Conservation (phyloP, 2,888 invertebrate species). For the Drosophila sordidula region DNA sequence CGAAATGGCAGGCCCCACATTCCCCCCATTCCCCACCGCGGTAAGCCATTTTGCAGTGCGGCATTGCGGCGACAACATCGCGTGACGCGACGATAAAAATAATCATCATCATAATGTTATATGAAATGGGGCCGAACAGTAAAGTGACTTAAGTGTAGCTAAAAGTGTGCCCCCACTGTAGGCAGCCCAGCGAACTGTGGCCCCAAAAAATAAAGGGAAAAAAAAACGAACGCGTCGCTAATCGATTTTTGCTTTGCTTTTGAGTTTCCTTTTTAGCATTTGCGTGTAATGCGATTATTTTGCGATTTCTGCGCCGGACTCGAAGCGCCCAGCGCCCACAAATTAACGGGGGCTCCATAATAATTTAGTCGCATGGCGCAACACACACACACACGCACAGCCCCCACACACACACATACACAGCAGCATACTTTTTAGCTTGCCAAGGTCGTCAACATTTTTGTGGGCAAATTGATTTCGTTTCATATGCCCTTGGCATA, state of each 20-base stretch:
- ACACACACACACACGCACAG: conserved; percentile 13
- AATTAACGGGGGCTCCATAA: conserved; percentile 74
- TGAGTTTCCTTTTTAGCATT: conserved; percentile 20
- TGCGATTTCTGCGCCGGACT: conserved; percentile 53
- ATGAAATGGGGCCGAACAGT: conserved; percentile 39
- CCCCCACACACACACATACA: neutral
- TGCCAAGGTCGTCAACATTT: conserved; percentile 48
- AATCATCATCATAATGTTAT: conserved; percentile 68
- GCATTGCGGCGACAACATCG: conserved; percentile 75
- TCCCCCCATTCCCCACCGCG: neutral
- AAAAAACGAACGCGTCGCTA: conserved; percentile 32
- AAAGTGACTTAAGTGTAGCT: conserved; percentile 47
- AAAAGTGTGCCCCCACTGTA: conserved; percentile 38
- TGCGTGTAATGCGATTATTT: conserved; percentile 70
- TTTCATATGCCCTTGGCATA: conserved; percentile 59
- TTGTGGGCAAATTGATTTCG: conserved; percentile 57
- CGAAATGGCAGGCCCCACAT: conserved; percentile 29
- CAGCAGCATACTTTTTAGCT: conserved; percentile 23
- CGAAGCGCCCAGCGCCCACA: conserved; percentile 45
- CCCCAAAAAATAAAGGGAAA: conserved; percentile 1
- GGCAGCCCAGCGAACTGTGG: conserved; percentile 1
- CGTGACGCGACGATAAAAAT: conserved; percentile 80
- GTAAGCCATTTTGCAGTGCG: conserved; percentile 41
- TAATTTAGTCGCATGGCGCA: conserved; percentile 63
- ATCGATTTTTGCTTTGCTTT: conserved; percentile 75